Base-by-base conservation (phyloP, 64 coral and sea anemone species). In the Pocillopora damicornis region DNA sequence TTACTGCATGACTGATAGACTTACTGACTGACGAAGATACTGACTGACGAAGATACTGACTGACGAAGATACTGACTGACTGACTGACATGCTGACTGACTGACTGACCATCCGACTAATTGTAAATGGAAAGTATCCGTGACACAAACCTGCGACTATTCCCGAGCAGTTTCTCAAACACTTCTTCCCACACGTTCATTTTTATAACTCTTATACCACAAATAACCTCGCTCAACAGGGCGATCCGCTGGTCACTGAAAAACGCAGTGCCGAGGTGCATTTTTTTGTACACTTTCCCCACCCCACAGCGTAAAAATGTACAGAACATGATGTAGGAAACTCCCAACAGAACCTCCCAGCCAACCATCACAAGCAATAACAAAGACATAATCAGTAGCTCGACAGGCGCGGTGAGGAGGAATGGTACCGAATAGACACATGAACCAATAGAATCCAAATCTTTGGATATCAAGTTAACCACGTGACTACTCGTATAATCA, bases 401-500 rank as follows among this genome's bases (percentile, higher is more conserved):
- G 51, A 92, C n/a, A 26, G 91, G 91, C 13, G 91, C 91, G 16
- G 87, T 75, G 63, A 86, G 76, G 35, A 92, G 78, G 26, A 88
- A 81, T 79, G 87, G 91, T 34, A 80, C 73, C 57, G 74, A 79
- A 16, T 73, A 34, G 60, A 80, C 73, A 61, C 87, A 92, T 13
- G 88, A 79, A 63, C 75, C 91, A 92, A 92, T 88, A 64, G 79
- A 63, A 14, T 87, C 85, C 30, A 88, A 72, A n/a, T 92, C 91
- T 45, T 88, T 92, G 15, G 91, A 92, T 60, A 92, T 74, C n/a
- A 92, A 81, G 85, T 88, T 92, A 59, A 92, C 83, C 37, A 88
- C 78, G 30, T 92, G 91, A 65, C 91, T 79, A 68, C 45, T 81
- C 58, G 77, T 5, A 56, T 81, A 88, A 23, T 75, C 38, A 58